Base-by-base conservation (phyloP, 1,140 invertebrate species). In the Mamestra configurata region DNA sequence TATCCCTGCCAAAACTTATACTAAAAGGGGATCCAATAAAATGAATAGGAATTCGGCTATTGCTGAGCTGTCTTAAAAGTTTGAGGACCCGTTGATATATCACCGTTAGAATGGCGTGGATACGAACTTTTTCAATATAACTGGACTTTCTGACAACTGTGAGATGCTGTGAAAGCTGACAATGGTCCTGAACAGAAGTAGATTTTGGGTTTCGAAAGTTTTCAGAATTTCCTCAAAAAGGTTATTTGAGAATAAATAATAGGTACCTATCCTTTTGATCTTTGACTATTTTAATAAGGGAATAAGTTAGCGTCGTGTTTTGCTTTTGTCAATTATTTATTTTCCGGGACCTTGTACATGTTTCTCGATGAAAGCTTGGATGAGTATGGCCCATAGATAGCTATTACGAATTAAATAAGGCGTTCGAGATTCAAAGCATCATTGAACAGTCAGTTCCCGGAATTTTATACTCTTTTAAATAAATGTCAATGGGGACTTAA, bases 91-190 rank as follows among this genome's bases (percentile, higher is more conserved):
- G 8, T 64, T 73, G 71, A 73, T 73, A 73, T 73, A 73, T 73
- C 35, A 31, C 46, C 35, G 2, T 11, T 10, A 8, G 51, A 55
- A 55, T 43, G 27, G 70, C 46, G n/a, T 37, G n/a, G 53, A 35
- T 27, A n/a, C 27, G 31, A 73, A 73, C n/a, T 73, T 73, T 73
- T 73, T 73, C 71, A 73, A 73, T 73, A 73, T 73, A 57, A 57
- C 51, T 55, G 51, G 71, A 73, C 71, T 73, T 18, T 22, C 71
- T 73, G 31, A 73, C 71, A 72, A 55, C 18, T 37, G 49, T 20
- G 49, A 66, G 10, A 43, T 43, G 35, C 37, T 72, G 70, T 13
- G 51, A 35, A 11, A 72, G 27, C 70, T 55, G 51, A 55, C 70
- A 72, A 72, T 51, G 27, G 59, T 35, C 31, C 3, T 61, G 31